Evolutionary conservation across 2,797 vertebrate species (phyloP).

Genomic region (Capromys pilorides): DNA sequence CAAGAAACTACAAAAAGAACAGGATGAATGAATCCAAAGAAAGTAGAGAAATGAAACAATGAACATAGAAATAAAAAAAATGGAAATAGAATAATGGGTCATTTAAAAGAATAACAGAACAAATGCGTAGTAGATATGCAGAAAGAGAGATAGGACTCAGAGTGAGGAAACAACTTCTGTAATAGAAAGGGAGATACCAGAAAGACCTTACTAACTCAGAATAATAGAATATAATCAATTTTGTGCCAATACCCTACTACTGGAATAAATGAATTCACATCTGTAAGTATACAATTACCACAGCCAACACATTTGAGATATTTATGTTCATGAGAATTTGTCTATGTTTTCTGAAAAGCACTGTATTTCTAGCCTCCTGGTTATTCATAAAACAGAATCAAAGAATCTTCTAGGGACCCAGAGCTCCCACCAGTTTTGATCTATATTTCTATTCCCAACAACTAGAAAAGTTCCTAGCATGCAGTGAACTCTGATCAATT

Average conservation of each 20-base stretch:
- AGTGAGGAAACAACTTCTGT: not conserved
- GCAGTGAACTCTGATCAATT: not conserved
- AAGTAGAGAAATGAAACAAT: constrained; percentile 26
- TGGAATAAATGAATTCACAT: not conserved
- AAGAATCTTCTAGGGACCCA: not conserved
- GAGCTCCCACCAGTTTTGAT: not conserved
- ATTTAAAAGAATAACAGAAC: not conserved
- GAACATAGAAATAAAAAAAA: not conserved
- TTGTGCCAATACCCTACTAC: not conserved
- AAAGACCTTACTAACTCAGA: not conserved
- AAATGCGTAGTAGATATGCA: not conserved
- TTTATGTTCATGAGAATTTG: not conserved
- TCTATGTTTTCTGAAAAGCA: not conserved
- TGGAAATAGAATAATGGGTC: not conserved
- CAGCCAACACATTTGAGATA: not conserved
- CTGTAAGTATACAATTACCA: not conserved
- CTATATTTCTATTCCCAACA: not conserved
- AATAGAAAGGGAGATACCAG: not conserved
- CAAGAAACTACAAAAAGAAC: constrained; percentile 15
- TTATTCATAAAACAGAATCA: not conserved
- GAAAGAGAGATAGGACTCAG: not conserved
- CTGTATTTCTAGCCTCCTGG: not conserved
- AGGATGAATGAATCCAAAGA: constrained; percentile 6
- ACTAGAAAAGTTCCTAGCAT: not conserved
- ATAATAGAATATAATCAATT: not conserved